Evolutionary conservation across 2,797 vertebrate species (phyloP).

Genomic region (Sebastes jordani): DNA sequence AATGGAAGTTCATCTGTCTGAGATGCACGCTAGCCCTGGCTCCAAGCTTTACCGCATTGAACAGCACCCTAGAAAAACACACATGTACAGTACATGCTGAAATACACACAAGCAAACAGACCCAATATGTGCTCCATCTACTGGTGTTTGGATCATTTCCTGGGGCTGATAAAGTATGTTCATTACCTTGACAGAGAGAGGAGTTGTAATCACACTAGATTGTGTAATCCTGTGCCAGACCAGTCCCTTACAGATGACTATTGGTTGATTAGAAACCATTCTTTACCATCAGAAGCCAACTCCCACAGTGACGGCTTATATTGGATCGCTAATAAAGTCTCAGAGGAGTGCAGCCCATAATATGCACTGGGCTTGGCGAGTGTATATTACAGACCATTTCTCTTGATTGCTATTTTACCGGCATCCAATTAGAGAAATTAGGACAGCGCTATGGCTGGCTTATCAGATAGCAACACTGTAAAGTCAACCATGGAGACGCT

Average conservation of each 20-base stretch:
- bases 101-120: not conserved
- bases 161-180: slow-evolving; percentile 50
- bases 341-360: slow-evolving; percentile 46
- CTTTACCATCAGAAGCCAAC: slow-evolving; percentile 56
- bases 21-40: not conserved
- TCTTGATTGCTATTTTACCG: slow-evolving; percentile 71
- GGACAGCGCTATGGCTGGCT: slow-evolving; percentile 21
- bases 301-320: slow-evolving; percentile 49
- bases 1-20: slow-evolving; percentile 50
- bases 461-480: slow-evolving; percentile 50
- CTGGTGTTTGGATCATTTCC: slow-evolving; percentile 32
- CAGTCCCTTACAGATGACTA: slow-evolving; percentile 42
- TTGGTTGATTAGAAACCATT: slow-evolving; percentile 64
- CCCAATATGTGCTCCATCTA: not conserved
- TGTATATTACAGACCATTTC: slow-evolving; percentile 65
- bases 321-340: slow-evolving; percentile 69
- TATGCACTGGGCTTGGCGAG: slow-evolving; percentile 22
- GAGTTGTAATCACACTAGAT: slow-evolving; percentile 45
- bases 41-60: slow-evolving; percentile 45
- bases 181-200: slow-evolving; percentile 47
- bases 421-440: slow-evolving; percentile 66
- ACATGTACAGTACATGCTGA: not conserved
- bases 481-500: slow-evolving; percentile 41
- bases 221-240: slow-evolving; percentile 56
- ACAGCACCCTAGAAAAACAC: not conserved